Evolutionary conservation across 2,888 invertebrate species (phyloP).

Genomic region (Maniola hyperantus): DNA sequence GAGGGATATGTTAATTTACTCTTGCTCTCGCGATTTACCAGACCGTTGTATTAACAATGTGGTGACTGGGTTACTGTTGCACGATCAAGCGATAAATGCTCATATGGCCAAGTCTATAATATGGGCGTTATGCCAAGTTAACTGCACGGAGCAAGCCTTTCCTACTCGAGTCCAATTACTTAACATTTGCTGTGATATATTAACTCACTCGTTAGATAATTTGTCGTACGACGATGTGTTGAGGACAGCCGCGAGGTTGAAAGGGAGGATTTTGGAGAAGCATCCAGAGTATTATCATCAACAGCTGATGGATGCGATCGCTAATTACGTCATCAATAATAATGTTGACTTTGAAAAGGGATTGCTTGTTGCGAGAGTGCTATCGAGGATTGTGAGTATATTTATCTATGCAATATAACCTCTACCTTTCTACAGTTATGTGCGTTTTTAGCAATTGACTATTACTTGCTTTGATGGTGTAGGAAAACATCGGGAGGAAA

Average conservation of each 20-base stretch:
- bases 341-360: constrained; percentile 76
- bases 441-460: too few species aligned
- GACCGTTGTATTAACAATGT: constrained; percentile 78
- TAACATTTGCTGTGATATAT: constrained; percentile 75
- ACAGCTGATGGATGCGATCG: constrained; percentile 81
- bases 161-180: constrained; percentile 75
- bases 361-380: constrained; percentile 74
- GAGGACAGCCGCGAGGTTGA: constrained; percentile 74
- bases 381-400: constrained; percentile 81
- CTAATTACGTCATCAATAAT: constrained; percentile 76
- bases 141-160: constrained; percentile 61
- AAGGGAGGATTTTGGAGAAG: constrained; percentile 68
- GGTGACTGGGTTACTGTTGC: constrained; percentile 73
- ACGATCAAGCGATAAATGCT: constrained; percentile 67
- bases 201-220: constrained; percentile 69
- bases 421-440: too few species aligned
- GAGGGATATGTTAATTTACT: constrained; percentile 80
- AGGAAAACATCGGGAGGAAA: too few species aligned
- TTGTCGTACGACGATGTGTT: constrained; percentile 76
- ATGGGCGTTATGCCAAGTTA: constrained; percentile 80
- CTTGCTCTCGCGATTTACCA: constrained; percentile 74
- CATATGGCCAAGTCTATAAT: constrained; percentile 79
- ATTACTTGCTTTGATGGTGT: too few species aligned
- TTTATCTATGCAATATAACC: too few species aligned
- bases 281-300: constrained; percentile 84